phyloP scores from a whole-genome alignment of 2,888 invertebrate genomes.

The Eupelmus urozonus region DNA sequence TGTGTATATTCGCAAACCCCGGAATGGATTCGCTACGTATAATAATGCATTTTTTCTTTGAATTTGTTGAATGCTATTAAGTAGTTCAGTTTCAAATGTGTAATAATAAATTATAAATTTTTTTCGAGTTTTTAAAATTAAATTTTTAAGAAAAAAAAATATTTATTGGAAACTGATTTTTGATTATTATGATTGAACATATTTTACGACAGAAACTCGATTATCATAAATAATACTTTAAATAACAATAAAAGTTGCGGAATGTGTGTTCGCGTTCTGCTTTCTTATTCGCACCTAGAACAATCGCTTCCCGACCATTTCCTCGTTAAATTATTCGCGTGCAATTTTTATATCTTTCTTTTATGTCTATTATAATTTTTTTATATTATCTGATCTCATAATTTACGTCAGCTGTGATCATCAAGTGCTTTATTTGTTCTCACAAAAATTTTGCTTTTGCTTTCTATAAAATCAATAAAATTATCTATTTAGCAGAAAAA shows the following conservation, averaged over 20 bases:
- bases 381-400: not conserved
- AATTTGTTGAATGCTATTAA: too few species aligned
- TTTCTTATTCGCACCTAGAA: slow-evolving; percentile 64
- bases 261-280: slow-evolving; percentile 71
- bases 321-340: slow-evolving; percentile 18
- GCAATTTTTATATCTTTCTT: slow-evolving; percentile 27
- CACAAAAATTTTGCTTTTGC: not conserved
- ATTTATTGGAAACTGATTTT: too few species aligned
- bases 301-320: slow-evolving; percentile 27
- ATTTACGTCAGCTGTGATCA: not conserved
- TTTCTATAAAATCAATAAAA: too few species aligned
- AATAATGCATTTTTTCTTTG: too few species aligned
- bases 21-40: too few species aligned
- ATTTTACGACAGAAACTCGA: too few species aligned
- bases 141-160: too few species aligned
- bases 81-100: too few species aligned
- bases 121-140: too few species aligned
- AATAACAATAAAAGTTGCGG: slow-evolving; percentile 58
- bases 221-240: not conserved
- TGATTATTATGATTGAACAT: too few species aligned
- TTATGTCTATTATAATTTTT: slow-evolving; percentile 34
- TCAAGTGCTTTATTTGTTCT: not conserved
- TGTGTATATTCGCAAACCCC: too few species aligned
- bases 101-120: too few species aligned
- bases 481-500: not conserved